These are phyloP conservation scores for Lithophane ornitopus DNA, from an alignment of 2,888 invertebrate species.

Conservation along the genomic window DNA sequence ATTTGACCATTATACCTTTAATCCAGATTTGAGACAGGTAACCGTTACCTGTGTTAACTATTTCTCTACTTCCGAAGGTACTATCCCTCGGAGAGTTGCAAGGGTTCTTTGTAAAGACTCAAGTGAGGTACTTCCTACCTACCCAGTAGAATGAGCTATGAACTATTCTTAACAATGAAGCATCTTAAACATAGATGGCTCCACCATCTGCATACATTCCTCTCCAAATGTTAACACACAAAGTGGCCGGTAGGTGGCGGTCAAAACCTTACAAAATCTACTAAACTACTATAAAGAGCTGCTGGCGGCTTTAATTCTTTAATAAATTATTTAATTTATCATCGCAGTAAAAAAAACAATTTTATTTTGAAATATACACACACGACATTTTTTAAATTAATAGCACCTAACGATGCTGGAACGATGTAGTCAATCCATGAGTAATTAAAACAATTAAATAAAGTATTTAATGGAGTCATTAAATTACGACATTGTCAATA, in stretches of 20 bases:
- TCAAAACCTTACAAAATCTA: conserved; percentile 13
- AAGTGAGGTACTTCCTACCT: neutral
- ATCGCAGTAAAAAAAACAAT: neutral
- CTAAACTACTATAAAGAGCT: neutral
- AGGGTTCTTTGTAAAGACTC: neutral
- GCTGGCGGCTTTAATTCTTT: neutral
- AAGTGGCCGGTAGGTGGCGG: conserved; percentile 61
- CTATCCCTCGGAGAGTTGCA: neutral
- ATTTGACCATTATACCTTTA: neutral
- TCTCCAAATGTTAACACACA: conserved; percentile 25
- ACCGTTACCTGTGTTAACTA: neutral
- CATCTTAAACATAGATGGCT: conserved; percentile 47
- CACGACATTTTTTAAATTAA: neutral
- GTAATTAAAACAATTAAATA: conserved; percentile 47
- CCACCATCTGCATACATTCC: conserved; percentile 16
- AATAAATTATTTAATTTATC: neutral
- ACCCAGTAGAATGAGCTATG: neutral
- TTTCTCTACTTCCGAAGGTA: conserved; percentile 1
- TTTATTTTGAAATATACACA: neutral
- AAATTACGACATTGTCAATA: conserved; percentile 32
- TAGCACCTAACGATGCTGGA: neutral
- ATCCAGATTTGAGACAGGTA: neutral
- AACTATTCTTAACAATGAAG: conserved; percentile 5
- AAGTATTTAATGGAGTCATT: conserved; percentile 35
- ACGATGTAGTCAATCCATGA: conserved; percentile 18